Conservation (phyloP, 2,888 invertebrate species). For the Xestia c-nigrum region DNA sequence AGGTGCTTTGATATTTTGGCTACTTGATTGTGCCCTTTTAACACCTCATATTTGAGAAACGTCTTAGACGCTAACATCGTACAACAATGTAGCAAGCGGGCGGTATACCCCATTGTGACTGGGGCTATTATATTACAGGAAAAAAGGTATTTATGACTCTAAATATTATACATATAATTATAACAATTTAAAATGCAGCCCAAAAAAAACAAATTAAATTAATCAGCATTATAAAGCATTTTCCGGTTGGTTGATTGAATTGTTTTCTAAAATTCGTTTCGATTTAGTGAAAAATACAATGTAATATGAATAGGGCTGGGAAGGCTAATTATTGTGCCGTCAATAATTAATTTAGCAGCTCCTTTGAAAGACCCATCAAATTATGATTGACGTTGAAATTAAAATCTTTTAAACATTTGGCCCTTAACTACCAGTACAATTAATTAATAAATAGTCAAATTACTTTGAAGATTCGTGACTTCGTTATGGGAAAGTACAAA, state of each 20-base stretch:
- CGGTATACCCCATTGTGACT: no score
- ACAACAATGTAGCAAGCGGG: no score
- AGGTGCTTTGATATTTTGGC: no score
- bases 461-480: slow-evolving; percentile 4
- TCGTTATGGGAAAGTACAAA: background rate
- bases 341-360: slow-evolving; percentile 1
- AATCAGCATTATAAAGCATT: background rate
- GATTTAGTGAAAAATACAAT: background rate
- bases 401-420: background rate
- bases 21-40: no score
- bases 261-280: background rate
- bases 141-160: no score
- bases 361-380: slow-evolving; percentile 2
- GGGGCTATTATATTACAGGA: no score
- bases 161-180: no score
- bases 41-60: no score
- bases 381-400: slow-evolving; percentile 11
- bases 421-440: slow-evolving; percentile 5
- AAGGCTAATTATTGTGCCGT: background rate
- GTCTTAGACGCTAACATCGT: no score
- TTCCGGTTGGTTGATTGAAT: background rate
- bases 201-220: background rate
- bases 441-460: background rate
- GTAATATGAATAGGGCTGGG: background rate
- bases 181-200: no score